Evolutionary conservation across 2,113 vertebrate species (phyloP).

Genomic region (Turdus rufiventris): DNA sequence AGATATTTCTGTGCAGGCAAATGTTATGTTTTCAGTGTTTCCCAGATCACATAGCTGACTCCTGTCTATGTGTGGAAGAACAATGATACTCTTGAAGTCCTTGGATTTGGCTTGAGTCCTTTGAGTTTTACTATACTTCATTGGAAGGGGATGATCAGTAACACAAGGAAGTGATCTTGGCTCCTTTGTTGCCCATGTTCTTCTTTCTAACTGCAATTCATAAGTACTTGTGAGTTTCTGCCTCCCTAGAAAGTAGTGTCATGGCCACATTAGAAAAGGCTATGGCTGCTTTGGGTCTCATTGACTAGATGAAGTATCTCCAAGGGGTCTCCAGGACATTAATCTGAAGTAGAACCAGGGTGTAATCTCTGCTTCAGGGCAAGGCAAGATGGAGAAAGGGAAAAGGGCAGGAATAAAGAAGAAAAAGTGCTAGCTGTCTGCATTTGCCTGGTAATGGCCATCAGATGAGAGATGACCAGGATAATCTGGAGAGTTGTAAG

Average conservation of each 20-base stretch:
- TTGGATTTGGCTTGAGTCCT: background rate
- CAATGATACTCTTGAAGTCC: rapidly evolving
- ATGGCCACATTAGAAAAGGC: background rate
- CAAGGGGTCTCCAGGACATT: background rate
- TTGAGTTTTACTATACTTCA: background rate
- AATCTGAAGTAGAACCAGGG: background rate
- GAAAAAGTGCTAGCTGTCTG: background rate
- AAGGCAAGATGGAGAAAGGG: background rate
- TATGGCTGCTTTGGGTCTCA: background rate
- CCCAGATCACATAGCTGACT: background rate
- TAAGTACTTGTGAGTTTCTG: background rate
- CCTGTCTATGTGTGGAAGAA: background rate
- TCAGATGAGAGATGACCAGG: background rate
- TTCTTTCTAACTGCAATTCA: background rate
- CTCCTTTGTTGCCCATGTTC: background rate
- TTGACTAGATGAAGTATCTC: background rate
- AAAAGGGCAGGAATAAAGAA: background rate
- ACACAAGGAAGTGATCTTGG: background rate
- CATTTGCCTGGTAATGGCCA: background rate
- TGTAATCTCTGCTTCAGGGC: background rate
- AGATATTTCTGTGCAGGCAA: background rate
- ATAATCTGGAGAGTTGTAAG: background rate
- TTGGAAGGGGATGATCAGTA: background rate
- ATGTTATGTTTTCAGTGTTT: background rate
- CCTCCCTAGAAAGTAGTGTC: background rate